A percentile compares a stretch with the other conserved stretches of the same genome.
phyloP scores from a whole-genome alignment of 2,888 invertebrate genomes.

The Ichneumon xanthorius region DNA sequence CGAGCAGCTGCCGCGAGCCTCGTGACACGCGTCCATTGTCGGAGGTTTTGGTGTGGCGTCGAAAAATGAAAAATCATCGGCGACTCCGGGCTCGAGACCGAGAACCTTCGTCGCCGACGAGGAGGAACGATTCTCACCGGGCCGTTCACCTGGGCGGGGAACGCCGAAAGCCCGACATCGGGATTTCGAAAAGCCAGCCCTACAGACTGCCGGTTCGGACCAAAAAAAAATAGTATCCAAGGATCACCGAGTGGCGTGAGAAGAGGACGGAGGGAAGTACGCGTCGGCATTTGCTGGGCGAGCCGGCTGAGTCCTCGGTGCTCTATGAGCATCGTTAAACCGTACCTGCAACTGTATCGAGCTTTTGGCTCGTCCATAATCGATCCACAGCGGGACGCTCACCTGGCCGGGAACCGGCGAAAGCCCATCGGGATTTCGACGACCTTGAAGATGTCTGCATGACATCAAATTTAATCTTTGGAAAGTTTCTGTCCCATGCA shows the following conservation, averaged over 20 bases:
- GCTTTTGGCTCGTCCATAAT: conserved; percentile 20
- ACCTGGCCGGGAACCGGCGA: conserved; percentile 76
- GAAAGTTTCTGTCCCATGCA: too few species aligned
- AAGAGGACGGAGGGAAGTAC: conserved; percentile 55
- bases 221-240: conserved; percentile 30
- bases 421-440: conserved; percentile 44
- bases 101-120: conserved; percentile 40
- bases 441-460: too few species aligned
- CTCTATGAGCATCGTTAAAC: neutral
- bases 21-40: conserved; percentile 85
- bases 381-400: conserved; percentile 75
- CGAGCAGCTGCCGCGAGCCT: conserved; percentile 81
- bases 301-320: conserved; percentile 42
- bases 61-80: conserved; percentile 84
- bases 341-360: conserved; percentile 20
- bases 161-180: conserved; percentile 31
- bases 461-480: too few species aligned
- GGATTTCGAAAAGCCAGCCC: conserved; percentile 70
- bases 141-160: conserved; percentile 81
- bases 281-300: conserved; percentile 55
- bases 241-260: conserved; percentile 41
- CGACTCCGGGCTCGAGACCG: conserved; percentile 39
- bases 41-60: conserved; percentile 81
- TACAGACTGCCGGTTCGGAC: conserved; percentile 55
- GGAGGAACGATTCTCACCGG: conserved; percentile 62